A percentile compares a stretch with the other conserved stretches of the same genome.
Evolutionary conservation across 2,797 vertebrate genomes (phyloP).

Genomic region (Rhadinocentrus ornatus): DNA sequence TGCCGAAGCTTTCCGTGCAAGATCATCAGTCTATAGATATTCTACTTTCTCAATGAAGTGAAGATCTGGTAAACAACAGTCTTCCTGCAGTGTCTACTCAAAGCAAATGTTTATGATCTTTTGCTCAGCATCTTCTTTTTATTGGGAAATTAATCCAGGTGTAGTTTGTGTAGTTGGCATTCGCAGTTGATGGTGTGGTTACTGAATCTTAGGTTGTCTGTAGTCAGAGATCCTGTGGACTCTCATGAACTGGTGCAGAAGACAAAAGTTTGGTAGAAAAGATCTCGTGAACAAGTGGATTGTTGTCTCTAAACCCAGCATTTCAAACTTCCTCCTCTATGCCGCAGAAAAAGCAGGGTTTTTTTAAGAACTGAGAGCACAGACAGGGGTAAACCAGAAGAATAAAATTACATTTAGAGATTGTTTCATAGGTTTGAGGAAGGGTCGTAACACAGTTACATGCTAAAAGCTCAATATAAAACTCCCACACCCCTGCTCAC

Average conservation of each 20-base stretch:
- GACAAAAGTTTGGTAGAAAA: not conserved
- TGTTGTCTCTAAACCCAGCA: not conserved
- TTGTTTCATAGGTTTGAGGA: not conserved
- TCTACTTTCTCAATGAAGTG: not conserved
- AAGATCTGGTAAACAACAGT: not conserved
- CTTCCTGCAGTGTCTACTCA: not conserved
- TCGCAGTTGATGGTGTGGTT: not conserved
- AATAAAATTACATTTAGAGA: not conserved
- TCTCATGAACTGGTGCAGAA: not conserved
- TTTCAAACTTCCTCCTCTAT: not conserved
- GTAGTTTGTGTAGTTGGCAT: not conserved
- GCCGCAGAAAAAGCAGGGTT: not conserved
- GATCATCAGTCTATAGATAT: not conserved
- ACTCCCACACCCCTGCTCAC: not conserved
- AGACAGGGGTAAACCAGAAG: not conserved
- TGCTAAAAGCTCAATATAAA: not conserved
- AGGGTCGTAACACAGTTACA: too few relatives aligned
- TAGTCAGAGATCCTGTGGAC: not conserved
- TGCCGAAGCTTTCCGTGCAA: not conserved
- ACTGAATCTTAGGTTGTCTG: not conserved
- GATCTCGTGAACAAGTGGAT: not conserved
- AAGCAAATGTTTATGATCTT: not conserved
- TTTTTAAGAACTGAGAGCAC: not conserved
- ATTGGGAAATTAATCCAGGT: not conserved
- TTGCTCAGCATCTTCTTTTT: too few relatives aligned